Conservation (phyloP, 2,888 invertebrate genomes). For the Amblyteles armatorius region DNA sequence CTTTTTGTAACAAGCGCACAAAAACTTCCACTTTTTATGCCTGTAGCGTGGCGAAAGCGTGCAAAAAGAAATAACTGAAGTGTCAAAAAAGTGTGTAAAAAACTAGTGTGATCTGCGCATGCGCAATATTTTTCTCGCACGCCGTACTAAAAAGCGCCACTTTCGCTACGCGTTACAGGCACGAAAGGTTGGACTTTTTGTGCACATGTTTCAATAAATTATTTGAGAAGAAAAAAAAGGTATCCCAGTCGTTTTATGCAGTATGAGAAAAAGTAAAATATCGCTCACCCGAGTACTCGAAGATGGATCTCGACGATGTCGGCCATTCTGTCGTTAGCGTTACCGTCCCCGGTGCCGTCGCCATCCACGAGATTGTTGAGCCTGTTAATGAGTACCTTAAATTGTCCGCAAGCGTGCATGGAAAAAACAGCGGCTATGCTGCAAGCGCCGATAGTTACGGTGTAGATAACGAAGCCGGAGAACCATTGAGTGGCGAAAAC, state of each 20-base stretch:
- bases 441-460: constrained; percentile 77
- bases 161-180: too few species aligned
- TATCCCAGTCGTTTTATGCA: not conserved
- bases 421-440: constrained; percentile 78
- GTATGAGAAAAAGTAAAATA: not conserved
- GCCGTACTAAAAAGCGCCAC: too few species aligned
- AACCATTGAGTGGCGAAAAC: constrained; percentile 76
- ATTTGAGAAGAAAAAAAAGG: not conserved
- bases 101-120: too few species aligned
- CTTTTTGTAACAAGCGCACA: too few species aligned
- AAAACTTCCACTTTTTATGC: too few species aligned
- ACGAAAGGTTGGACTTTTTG: too few species aligned
- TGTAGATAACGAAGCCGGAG: constrained; percentile 76
- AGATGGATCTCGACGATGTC: constrained; percentile 76
- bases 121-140: too few species aligned
- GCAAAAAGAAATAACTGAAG: too few species aligned
- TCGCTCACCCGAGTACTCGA: constrained; percentile 73
- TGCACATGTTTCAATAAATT: not conserved
- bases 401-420: constrained; percentile 80
- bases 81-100: too few species aligned
- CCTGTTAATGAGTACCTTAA: constrained; percentile 73
- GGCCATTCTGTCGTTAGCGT: constrained; percentile 59
- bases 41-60: too few species aligned
- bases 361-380: constrained; percentile 71
- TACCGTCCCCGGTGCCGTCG: not conserved